Conservation (phyloP, 1,140 invertebrate genomes). For the Pygmarrhopalites habei region DNA sequence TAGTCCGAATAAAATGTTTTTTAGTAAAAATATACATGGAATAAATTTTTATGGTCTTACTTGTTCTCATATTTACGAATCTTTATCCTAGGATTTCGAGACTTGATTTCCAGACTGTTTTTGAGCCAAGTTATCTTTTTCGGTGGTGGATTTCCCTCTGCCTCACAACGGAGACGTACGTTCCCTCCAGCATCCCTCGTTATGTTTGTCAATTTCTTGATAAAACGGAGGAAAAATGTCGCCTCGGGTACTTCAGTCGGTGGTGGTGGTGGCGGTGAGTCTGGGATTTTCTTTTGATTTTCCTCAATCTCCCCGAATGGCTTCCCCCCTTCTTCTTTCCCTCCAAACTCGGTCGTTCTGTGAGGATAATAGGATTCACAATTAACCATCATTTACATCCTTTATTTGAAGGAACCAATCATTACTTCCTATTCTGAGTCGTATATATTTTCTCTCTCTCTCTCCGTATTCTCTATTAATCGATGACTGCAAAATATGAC, state of each 20-base stretch:
- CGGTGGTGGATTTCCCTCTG: constrained; percentile 51
- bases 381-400: no score
- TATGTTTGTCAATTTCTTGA: constrained; percentile 51
- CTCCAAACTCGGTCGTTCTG: no score
- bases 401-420: no score
- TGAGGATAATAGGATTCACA: no score
- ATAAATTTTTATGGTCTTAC: not conserved
- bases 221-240: constrained; percentile 40
- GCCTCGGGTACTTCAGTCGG: constrained; percentile 6
- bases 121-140: constrained; percentile 55
- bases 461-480: no score
- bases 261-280: not conserved
- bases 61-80: constrained; percentile 44
- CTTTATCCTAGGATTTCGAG: constrained; percentile 48
- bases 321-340: no score
- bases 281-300: not conserved
- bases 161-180: constrained; percentile 59
- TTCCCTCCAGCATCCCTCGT: constrained; percentile 56
- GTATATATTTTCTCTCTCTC: no score
- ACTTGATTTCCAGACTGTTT: constrained; percentile 26
- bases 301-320: no score
- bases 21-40: no score
- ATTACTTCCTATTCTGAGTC: no score
- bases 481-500: no score
- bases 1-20: no score